A percentile compares a stretch with the other conserved stretches of the same genome.
Conservation (phyloP, 2,113 vertebrate species). For the Muntiacus reevesi region DNA sequence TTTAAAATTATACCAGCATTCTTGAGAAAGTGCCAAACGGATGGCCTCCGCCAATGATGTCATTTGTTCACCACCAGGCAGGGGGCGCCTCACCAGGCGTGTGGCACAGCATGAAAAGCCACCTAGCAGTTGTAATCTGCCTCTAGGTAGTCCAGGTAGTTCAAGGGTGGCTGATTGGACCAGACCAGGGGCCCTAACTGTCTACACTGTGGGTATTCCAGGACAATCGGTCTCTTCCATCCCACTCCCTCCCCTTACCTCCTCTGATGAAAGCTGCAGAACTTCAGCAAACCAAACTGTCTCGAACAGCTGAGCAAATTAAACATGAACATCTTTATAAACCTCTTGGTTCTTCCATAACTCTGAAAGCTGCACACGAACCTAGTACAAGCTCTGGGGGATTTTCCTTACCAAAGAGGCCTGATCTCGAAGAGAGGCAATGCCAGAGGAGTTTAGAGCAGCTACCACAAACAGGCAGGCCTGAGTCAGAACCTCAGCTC, state of each 20-base stretch:
- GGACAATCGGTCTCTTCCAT: not conserved
- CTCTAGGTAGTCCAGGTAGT: not conserved
- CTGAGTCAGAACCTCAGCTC: not conserved
- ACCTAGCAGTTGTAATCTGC: not conserved
- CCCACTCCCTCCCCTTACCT: not conserved
- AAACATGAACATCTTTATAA: not conserved
- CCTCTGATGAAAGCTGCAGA: not conserved
- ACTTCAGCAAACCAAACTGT: not conserved
- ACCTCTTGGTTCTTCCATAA: not conserved
- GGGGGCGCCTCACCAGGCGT: not conserved
- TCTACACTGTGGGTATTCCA: not conserved
- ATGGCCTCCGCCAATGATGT: not conserved
- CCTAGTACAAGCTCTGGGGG: no score
- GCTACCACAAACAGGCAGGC: not conserved
- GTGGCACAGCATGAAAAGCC: not conserved
- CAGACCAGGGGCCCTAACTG: not conserved
- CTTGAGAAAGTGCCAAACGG: not conserved
- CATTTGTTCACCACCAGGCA: not conserved
- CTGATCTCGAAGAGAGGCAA: fast-evolving
- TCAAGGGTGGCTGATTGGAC: not conserved
- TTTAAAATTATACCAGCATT: not conserved
- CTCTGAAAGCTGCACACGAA: not conserved
- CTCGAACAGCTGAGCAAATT: not conserved
- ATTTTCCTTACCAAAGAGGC: not conserved
- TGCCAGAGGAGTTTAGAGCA: not conserved